Evolutionary conservation across 1,140 invertebrate genomes (phyloP).

Genomic region (Thaumetopoea pityocampa): DNA sequence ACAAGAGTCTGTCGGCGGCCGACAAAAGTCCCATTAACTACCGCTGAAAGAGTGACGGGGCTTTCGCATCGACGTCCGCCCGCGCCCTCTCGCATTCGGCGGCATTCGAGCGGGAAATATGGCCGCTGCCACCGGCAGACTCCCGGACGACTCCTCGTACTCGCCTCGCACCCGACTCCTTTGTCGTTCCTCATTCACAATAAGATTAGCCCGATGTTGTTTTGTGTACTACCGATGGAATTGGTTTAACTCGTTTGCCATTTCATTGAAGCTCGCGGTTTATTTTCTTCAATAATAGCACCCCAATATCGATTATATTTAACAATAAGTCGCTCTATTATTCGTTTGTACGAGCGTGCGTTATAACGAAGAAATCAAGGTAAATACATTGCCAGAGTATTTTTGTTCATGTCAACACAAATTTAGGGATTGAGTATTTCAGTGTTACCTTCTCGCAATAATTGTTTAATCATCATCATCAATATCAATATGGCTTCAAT

Average conservation of each 20-base stretch:
- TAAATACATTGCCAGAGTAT: too few relatives aligned
- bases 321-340: too few relatives aligned
- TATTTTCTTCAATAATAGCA: constrained; percentile 12
- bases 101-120: constrained; percentile 63
- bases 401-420: too few relatives aligned
- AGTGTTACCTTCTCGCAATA: too few relatives aligned
- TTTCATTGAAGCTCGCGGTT: constrained; percentile 17
- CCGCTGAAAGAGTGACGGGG: constrained; percentile 54
- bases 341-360: too few relatives aligned
- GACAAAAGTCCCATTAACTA: constrained; percentile 72
- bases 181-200: constrained; percentile 44
- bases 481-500: too few relatives aligned
- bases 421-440: too few relatives aligned
- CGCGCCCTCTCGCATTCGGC: constrained; percentile 35
- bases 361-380: too few relatives aligned
- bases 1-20: constrained; percentile 49
- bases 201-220: constrained; percentile 54
- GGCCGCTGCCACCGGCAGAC: constrained; percentile 58
- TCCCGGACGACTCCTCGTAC: constrained; percentile 40
- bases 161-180: constrained; percentile 25
- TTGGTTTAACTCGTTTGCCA: constrained; percentile 57
- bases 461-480: too few relatives aligned
- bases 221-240: constrained; percentile 51
- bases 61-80: constrained; percentile 42
- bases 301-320: too few relatives aligned